Base-by-base conservation (phyloP, 2,888 invertebrate genomes). In the Deilephila porcellus region DNA sequence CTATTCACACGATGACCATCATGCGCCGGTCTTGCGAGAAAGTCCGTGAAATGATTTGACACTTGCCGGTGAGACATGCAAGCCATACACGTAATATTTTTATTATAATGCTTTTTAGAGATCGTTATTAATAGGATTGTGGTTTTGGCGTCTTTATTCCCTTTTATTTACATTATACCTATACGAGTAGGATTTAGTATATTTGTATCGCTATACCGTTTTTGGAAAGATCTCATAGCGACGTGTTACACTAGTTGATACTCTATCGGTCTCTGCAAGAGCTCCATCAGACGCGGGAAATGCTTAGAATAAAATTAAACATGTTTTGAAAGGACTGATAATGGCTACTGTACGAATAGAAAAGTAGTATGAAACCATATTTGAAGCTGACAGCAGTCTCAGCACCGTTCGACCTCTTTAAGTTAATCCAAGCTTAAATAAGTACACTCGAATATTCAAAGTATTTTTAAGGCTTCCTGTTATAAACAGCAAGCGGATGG, bases 1-100 rank as follows among this genome's bases (percentile, higher is more conserved):
- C 89, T 88, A 87, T 83, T 85, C 78, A 81, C 81, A 82, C 79
- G 82, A 81, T 83, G 75, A 81, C 86, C 84, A 86, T 75, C 67
- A 52, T 52, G 67, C 67, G 52, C 7, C 73, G 25, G 17, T 20
- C 25, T 67, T 25, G 67, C 67, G 67, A 67, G 67, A 67, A 71
- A 70, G 45, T 67, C 70, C 62, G 62, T 52, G 25, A 62, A 52
- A 62, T 72, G 60, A 73, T 73, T 73, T 73, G 52, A 67, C 70
- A 64, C 52, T 67, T 37, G 20, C 59, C 19, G 45, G 64, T n/a
- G 56, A 52, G 52, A 67, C 67, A 52, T 52, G 67, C 29, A 52
- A 25, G 52, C 20, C 5, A 6, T 6, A 20, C n/a, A 63, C 34
- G 37, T 34, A 63, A 63, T 63, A 63, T 7, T 63, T 67, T 64